Percentiles rank a stretch among this genome's conserved stretches.
Evolutionary conservation across 2,888 invertebrate species (phyloP).

Genomic region (Cephus sareptanus): DNA sequence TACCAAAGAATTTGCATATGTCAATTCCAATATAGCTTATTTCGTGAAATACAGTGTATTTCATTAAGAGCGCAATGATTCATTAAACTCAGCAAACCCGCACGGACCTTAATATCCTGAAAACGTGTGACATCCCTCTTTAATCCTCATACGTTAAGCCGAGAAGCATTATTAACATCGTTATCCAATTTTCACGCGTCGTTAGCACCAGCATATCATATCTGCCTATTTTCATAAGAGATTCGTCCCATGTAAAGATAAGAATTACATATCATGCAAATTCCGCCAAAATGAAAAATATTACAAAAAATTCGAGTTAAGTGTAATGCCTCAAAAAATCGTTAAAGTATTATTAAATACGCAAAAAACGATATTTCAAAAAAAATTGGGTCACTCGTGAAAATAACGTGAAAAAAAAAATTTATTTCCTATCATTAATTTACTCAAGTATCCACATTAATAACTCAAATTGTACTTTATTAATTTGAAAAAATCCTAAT

Average conservation of each 20-base stretch:
- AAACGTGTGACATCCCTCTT: neutral
- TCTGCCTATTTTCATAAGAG: neutral
- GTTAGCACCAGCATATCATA: neutral
- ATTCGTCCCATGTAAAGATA: neutral
- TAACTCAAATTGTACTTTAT: neutral
- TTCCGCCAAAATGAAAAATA: neutral
- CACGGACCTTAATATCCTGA: neutral
- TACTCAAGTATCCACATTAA: neutral
- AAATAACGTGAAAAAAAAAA: neutral
- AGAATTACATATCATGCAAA: neutral
- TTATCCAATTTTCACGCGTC: neutral
- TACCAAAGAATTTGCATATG: neutral
- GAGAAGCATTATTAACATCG: conserved; percentile 6
- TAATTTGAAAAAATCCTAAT: neutral
- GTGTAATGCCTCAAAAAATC: neutral
- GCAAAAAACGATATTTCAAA: neutral
- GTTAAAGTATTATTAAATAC: neutral
- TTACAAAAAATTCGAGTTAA: neutral
- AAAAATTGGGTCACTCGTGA: neutral
- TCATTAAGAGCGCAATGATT: no score
- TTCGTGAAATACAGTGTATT: no score
- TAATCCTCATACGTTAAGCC: conserved; percentile 2
- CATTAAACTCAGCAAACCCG: neutral
- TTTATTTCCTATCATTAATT: neutral
- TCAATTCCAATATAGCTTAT: neutral